Evolutionary conservation across 2,888 invertebrate species (phyloP).

Genomic region (Limnephilus auricula): DNA sequence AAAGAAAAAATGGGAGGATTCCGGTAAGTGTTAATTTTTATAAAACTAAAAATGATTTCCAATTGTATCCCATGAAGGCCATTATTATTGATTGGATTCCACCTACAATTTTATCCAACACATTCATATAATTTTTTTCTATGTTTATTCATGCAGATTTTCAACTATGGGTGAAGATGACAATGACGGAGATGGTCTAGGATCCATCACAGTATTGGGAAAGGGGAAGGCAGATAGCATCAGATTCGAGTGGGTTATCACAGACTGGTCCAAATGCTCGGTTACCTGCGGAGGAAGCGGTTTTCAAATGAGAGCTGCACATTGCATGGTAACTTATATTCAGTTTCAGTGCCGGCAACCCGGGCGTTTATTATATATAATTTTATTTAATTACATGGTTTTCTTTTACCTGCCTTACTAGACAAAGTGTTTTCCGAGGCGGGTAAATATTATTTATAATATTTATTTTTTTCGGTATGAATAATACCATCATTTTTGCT

Average conservation of each 20-base stretch:
- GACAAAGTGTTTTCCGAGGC: too few relatives aligned
- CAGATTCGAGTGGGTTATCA: constrained; percentile 87
- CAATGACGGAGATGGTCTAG: constrained; percentile 57
- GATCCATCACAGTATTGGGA: constrained; percentile 69
- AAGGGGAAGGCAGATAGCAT: constrained; percentile 73
- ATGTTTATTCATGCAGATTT: constrained; percentile 42
- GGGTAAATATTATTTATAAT: too few relatives aligned
- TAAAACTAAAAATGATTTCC: not conserved
- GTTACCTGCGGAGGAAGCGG: constrained; percentile 89
- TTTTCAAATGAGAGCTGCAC: constrained; percentile 82
- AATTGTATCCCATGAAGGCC: not conserved
- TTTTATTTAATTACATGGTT: too few relatives aligned
- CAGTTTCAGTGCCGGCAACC: too few relatives aligned
- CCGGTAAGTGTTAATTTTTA: constrained; percentile 31
- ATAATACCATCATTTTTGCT: too few relatives aligned
- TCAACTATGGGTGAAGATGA: constrained; percentile 60
- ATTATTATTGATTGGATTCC: not conserved
- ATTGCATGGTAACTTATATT: constrained; percentile 82
- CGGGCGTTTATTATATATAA: too few relatives aligned
- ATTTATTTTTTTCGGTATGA: too few relatives aligned
- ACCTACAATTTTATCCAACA: not conserved
- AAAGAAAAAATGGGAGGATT: constrained; percentile 59
- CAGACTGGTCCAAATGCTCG: constrained; percentile 92
- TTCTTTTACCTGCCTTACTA: too few relatives aligned
- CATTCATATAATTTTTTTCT: not conserved